Evolutionary conservation across 2,797 vertebrate species (phyloP), one percentile per base, ranked within the genome.

Genomic region (Hemibagrus guttatus): DNA sequence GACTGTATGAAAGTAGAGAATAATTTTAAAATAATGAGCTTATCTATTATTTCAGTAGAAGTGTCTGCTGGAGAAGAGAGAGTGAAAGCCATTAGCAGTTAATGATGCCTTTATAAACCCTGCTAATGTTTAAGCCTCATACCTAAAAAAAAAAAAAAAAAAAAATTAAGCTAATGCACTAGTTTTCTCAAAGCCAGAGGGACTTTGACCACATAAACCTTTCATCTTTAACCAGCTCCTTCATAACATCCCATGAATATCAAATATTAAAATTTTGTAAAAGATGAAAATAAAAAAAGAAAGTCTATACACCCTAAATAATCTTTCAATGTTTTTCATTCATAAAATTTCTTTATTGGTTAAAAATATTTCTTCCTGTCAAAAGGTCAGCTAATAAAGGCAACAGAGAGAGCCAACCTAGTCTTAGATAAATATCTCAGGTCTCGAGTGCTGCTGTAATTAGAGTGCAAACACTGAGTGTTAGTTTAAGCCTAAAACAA

Each of bases 151-250:
- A 80, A 39, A 2, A 39, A 39, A 39, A 2, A 39, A 39, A 39
- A 2, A 39, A 39, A 54, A 35, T n/a, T 80, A 61, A 61, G 21
- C 21, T 26, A 80, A 59, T 61, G 76, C 76, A 39, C 76, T 19
- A 76, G 76, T 6, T 16, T 59, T 61, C 58, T 26, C 21, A 80
- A 80, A 59, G 58, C 78, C 78, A 42, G 12, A 1, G 35, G 58
- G 35, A 81, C 64, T 81, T 81, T n/a, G 39, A 81, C 14, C 79
- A 63, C 26, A n/a, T 64, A 87, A 85, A 71, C 76, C 39, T 88
- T 88, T 88, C 74, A 88, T 88, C 86, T 89, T 89, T 75, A 86
- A 84, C 86, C 89, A 64, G 78, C 81, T 84, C 14, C 49, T 64
- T 83, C 81, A 56, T 85, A 52, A 85, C 54, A 82, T 82, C 75